Base-by-base conservation (phyloP, 1,140 invertebrate species). In the Nasonia giraulti region DNA sequence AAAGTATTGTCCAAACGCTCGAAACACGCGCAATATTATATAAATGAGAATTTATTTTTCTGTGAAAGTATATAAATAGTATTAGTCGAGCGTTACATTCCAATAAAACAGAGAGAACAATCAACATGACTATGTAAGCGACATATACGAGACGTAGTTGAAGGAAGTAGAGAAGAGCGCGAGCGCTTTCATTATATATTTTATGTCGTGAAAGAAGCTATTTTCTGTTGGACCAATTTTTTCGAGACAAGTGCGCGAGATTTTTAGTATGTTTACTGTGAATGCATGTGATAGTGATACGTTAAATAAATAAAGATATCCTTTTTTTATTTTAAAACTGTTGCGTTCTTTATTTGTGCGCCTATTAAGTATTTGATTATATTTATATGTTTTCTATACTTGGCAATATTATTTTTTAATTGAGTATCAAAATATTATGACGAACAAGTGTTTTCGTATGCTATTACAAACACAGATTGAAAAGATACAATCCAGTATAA, bases 1-100 rank as follows among this genome's bases (percentile, higher is more conserved):
- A 68, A 81, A 85, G 84, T 77, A 85, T 85, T 85, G 78, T 76
- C 44, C 23, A n/a, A 77, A 85, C 37, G 55, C 71, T 85, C 74
- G 81, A 83, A 75, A 47, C 23, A 80, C 27, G 40, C 27, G 7
- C 27, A 37, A 2, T 69, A 47, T 74, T 40, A 44, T 83, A 40
- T 74, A 20, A n/a, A 55, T 55, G 7, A 50, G 55, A 78, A 44
- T 66, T 68, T 77, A 37, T 83, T 37, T 0, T 47, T 83, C 27
- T 73, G 44, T 66, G 47, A 84, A 83, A 80, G 31, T 6, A 44
- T 85, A 74, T 82, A 82, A 50, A 82, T 85, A 85, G 74, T 85
- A 82, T 82, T 85, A 85, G 73, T 85, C 47, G 12, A 85, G 33
- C 37, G 14, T 50, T 77, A 77, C 80, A 82, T 80, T 85, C 47